phyloP scores from a whole-genome alignment of 2,888 invertebrate species.

The Phlogophora meticulosa region DNA sequence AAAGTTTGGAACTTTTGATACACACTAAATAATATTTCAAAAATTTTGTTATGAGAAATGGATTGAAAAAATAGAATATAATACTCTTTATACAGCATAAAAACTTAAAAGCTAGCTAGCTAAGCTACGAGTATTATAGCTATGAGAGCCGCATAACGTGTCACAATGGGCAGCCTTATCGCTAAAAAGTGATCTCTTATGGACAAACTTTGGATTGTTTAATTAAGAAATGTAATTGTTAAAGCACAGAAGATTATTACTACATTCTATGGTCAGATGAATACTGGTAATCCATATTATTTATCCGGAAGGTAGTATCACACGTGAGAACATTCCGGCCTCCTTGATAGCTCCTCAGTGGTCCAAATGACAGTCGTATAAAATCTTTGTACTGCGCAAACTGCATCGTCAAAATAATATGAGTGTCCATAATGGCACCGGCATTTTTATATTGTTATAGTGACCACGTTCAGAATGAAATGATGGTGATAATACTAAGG shows the following conservation, averaged over 20 bases:
- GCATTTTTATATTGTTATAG: slow-evolving; percentile 14
- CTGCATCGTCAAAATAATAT: slow-evolving; percentile 56
- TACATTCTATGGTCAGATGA: not conserved
- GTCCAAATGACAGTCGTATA: slow-evolving; percentile 47
- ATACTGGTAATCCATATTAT: slow-evolving; percentile 22
- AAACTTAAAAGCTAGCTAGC: too few species aligned
- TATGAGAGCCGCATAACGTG: too few species aligned
- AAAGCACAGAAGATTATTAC: not conserved
- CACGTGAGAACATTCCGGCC: slow-evolving; percentile 2
- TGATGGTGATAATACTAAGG: not conserved
- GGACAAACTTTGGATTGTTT: too few species aligned
- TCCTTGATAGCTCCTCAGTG: slow-evolving; percentile 42
- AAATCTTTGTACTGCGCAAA: slow-evolving; percentile 45
- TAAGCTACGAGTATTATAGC: too few species aligned
- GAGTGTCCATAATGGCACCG: slow-evolving; percentile 34
- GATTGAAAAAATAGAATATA: too few species aligned
- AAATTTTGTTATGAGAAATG: too few species aligned
- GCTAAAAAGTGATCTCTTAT: too few species aligned
- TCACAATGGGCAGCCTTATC: too few species aligned
- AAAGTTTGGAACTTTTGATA: too few species aligned
- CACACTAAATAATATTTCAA: too few species aligned
- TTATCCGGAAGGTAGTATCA: not conserved
- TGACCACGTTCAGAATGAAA: slow-evolving; percentile 2
- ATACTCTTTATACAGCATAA: too few species aligned
- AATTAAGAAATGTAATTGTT: too few species aligned